Evolutionary conservation across 2,888 invertebrate species (phyloP).

Genomic region (Andrena flavipes): DNA sequence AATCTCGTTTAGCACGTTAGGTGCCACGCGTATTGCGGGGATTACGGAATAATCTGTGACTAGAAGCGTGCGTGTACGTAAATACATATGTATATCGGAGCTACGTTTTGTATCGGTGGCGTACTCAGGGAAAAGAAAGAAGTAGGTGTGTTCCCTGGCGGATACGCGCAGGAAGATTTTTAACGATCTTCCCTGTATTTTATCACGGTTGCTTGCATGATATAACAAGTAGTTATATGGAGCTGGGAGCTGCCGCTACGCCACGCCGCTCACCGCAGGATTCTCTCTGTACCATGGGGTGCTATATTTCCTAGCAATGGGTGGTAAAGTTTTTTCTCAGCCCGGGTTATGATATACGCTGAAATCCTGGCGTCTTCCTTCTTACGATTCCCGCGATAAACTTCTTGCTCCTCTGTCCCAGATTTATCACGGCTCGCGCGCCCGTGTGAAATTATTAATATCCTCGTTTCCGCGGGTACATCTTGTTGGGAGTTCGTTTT

Average conservation of each 20-base stretch:
- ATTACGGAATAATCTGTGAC: conserved; percentile 3
- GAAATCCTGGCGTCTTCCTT: conserved; percentile 49
- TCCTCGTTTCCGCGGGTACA: conserved; percentile 2
- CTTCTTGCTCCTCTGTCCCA: conserved; percentile 41
- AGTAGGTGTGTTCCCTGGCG: neutral
- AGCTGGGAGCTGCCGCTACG: conserved; percentile 45
- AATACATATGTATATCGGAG: neutral
- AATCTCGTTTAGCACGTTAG: neutral
- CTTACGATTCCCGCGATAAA: conserved; percentile 57
- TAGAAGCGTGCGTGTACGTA: too few relatives aligned
- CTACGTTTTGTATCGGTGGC: neutral
- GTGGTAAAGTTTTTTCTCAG: conserved; percentile 66
- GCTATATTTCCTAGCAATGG: conserved; percentile 70
- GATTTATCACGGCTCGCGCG: conserved; percentile 48
- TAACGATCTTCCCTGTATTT: conserved; percentile 64
- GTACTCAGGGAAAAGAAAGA: neutral
- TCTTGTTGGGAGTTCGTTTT: neutral
- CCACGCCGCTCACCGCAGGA: conserved; percentile 52
- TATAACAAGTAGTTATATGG: conserved; percentile 69
- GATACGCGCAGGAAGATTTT: conserved; percentile 37
- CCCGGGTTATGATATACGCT: conserved; percentile 59
- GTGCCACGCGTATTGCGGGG: neutral
- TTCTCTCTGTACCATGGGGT: conserved; percentile 56
- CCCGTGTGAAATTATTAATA: conserved; percentile 51
- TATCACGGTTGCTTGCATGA: conserved; percentile 64